Conservation (phyloP, 2,113 vertebrate species). For the Podocnemis expansa region DNA sequence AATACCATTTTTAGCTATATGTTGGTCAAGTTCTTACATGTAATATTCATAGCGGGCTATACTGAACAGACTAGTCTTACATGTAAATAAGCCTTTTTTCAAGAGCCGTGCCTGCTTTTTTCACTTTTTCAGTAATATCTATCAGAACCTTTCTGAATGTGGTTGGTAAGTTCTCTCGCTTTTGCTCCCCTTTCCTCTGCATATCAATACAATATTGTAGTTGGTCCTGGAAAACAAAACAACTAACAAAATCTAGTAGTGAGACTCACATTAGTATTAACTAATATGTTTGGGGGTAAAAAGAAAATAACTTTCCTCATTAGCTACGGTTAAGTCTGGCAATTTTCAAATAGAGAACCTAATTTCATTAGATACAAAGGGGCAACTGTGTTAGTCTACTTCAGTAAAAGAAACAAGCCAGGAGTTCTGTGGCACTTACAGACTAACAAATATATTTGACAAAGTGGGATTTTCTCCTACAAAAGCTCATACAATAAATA, state of each 20-base stretch:
- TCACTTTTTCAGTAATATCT: neutral
- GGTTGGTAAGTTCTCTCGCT: neutral
- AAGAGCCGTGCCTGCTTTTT: neutral
- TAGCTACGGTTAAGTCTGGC: neutral
- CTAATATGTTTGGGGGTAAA: neutral
- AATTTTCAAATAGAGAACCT: neutral
- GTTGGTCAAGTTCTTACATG: too few species aligned
- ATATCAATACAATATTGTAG: neutral
- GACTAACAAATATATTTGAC: too few species aligned
- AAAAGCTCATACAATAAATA: too few species aligned
- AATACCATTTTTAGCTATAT: too few species aligned
- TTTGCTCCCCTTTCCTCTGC: neutral
- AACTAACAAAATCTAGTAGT: rapidly evolving
- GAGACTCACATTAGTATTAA: neutral
- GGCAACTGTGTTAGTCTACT: too few species aligned
- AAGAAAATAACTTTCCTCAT: neutral
- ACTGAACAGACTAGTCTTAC: too few species aligned
- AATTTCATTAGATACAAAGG: neutral
- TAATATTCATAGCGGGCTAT: too few species aligned
- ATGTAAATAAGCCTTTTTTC: too few species aligned
- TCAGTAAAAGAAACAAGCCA: too few species aligned
- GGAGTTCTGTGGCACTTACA: too few species aligned
- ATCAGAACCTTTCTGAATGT: neutral
- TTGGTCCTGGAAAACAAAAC: neutral
- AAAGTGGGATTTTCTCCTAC: too few species aligned